Conservation (phyloP, 2,797 vertebrate genomes). For the Gastrophryne carolinensis region DNA sequence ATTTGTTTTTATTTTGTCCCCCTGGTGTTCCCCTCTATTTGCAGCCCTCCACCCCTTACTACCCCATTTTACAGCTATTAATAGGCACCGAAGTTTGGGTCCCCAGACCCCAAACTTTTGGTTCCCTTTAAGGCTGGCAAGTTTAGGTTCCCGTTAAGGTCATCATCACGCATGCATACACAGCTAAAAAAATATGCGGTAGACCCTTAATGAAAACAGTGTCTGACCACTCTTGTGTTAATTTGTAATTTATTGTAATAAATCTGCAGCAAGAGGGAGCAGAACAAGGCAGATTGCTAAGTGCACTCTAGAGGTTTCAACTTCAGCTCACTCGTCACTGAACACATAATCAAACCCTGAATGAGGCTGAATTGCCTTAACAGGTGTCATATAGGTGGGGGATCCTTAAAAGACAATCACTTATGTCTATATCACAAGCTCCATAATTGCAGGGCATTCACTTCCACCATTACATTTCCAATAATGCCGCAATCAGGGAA, state of each 20-base stretch:
- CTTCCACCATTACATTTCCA: neutral
- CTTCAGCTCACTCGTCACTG: slow-evolving; percentile 8
- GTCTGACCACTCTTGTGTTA: slow-evolving; percentile 5
- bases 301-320: slow-evolving; percentile 13
- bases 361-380: slow-evolving; percentile 21
- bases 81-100: no score
- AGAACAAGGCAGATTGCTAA: slow-evolving; percentile 40
- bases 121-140: no score
- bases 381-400: slow-evolving; percentile 15
- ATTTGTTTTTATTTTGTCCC: no score
- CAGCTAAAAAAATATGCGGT: no score
- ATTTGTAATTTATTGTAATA: slow-evolving; percentile 25
- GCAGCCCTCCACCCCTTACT: no score
- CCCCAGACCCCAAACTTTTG: no score
- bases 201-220: no score
- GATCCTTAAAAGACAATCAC: slow-evolving; percentile 49
- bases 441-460: slow-evolving; percentile 8
- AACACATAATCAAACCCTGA: slow-evolving; percentile 24
- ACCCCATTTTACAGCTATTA: no score
- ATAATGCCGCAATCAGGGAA: neutral
- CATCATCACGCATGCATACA: no score
- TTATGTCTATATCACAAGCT: slow-evolving; percentile 29
- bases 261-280: slow-evolving; percentile 21
- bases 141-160: no score
- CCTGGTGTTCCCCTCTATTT: no score